Conservation (phyloP, 2,888 invertebrate species). For the Himalopsyche kuldschensis region DNA sequence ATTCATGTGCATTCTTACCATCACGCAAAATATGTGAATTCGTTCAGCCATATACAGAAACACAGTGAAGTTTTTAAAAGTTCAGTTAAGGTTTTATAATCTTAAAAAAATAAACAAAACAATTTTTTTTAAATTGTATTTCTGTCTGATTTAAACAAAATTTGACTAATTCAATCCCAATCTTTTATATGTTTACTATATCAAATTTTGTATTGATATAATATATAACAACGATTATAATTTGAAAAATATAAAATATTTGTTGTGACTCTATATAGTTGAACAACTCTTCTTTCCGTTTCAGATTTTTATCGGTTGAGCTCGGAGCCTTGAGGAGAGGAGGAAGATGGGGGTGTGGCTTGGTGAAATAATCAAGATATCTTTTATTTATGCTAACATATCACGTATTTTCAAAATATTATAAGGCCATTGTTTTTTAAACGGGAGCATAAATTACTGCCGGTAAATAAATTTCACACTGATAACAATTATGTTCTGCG, state of each 20-base stretch:
- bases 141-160: background rate
- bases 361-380: constrained; percentile 18
- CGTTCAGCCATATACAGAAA: too few relatives aligned
- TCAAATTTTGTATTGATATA: too few relatives aligned
- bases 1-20: too few relatives aligned
- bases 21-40: too few relatives aligned
- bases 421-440: background rate
- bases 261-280: background rate
- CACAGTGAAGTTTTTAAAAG: too few relatives aligned
- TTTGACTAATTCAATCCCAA: background rate
- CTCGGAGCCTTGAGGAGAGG: background rate
- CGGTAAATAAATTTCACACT: background rate
- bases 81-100: too few relatives aligned
- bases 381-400: constrained; percentile 8
- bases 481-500: background rate
- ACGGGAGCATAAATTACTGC: background rate
- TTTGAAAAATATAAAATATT: background rate
- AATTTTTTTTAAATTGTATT: too few relatives aligned
- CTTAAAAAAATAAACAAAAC: too few relatives aligned
- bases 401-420: background rate
- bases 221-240: too few relatives aligned
- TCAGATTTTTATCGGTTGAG: background rate
- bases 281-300: background rate
- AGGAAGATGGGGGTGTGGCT: background rate
- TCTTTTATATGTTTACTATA: too few relatives aligned